Conservation (phyloP, 2,113 vertebrate species). For the Sinocyclocheilus anophthalmus region DNA sequence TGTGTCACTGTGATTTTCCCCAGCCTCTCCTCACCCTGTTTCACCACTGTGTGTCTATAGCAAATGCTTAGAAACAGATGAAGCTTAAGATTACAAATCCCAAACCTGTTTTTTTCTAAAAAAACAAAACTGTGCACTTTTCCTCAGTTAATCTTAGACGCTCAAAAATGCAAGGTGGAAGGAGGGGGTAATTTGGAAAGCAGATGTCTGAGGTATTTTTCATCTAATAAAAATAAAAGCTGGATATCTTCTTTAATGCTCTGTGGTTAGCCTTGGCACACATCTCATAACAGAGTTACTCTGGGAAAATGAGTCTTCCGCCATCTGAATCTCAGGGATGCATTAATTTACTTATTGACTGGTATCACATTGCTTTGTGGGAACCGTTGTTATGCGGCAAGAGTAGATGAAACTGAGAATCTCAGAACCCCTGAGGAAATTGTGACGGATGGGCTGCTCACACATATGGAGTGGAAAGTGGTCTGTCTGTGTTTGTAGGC, state of each 20-base stretch:
- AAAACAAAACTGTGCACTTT: neutral
- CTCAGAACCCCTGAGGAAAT: constrained; percentile 35
- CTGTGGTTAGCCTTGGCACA: constrained; percentile 5
- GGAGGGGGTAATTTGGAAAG: neutral
- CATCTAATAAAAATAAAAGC: neutral
- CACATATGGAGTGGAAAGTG: constrained; percentile 40
- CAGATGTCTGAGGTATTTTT: constrained; percentile 12
- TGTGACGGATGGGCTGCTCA: constrained; percentile 37
- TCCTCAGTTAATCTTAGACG: neutral
- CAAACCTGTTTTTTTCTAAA: neutral
- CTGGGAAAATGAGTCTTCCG: neutral
- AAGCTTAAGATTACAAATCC: constrained; percentile 18
- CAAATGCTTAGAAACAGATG: constrained; percentile 8
- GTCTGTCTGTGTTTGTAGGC: constrained; percentile 19
- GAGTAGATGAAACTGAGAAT: constrained; percentile 38
- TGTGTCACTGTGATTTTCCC: constrained; percentile 19
- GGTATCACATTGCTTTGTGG: constrained; percentile 23
- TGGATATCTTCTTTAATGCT: constrained; percentile 28
- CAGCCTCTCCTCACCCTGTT: constrained; percentile 11
- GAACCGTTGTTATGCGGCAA: constrained; percentile 7
- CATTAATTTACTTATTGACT: constrained; percentile 46
- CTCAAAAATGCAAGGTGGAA: neutral
- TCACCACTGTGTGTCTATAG: neutral
- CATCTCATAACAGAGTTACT: constrained; percentile 24
- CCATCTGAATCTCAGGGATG: neutral